A percentile compares a stretch with the other conserved stretches of the same genome.
Conservation (phyloP, 2,888 invertebrate genomes). For the Stenolophus ochropezus region DNA sequence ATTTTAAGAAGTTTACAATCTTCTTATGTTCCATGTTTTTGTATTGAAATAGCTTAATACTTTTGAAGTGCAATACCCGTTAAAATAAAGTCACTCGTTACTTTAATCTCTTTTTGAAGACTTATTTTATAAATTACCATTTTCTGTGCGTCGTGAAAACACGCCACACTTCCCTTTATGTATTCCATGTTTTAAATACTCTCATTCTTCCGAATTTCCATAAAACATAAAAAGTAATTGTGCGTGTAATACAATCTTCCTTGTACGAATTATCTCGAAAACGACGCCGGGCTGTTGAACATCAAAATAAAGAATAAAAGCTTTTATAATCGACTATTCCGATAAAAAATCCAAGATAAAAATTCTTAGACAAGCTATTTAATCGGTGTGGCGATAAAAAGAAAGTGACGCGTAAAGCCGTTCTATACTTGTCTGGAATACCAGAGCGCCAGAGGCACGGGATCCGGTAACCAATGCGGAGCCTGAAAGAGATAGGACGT, state of each 20-base stretch:
- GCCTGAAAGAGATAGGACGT: conserved; percentile 15
- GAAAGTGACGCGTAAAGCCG: conserved; percentile 18
- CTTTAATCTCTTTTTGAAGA: not conserved
- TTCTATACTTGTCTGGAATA: conserved; percentile 11
- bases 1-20: not conserved
- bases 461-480: not conserved
- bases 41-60: not conserved
- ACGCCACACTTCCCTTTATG: not conserved
- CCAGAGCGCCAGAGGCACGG: not conserved
- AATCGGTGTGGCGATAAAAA: conserved; percentile 8
- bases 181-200: not conserved
- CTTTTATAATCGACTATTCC: conserved; percentile 30
- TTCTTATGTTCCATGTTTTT: not conserved
- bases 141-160: not conserved
- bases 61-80: not conserved
- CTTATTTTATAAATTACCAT: not conserved
- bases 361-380: conserved; percentile 22
- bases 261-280: conserved; percentile 8
- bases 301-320: conserved; percentile 28
- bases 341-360: conserved; percentile 32
- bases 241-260: conserved; percentile 9
- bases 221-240: conserved; percentile 15
- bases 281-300: conserved; percentile 1
- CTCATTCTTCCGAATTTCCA: not conserved
- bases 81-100: not conserved